Percentiles rank a stretch among this genome's conserved stretches.
These are phyloP conservation scores for Tachypleus tridentatus DNA, from an alignment of 1,140 invertebrate species.

Conservation along the genomic window DNA sequence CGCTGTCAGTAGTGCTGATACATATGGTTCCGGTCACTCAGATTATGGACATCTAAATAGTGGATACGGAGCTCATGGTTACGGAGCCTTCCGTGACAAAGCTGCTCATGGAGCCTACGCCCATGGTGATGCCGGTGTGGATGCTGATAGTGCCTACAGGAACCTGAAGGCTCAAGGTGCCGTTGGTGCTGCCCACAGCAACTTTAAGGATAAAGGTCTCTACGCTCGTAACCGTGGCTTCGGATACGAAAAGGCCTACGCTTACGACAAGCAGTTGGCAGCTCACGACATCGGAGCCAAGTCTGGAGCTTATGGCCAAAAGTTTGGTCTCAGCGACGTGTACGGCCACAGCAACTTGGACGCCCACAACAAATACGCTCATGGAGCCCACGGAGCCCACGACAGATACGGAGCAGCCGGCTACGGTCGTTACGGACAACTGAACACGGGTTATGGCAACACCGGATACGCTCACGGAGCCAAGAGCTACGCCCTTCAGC, in stretches of 20 bases:
- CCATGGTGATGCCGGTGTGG: no score
- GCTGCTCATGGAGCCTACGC: no score
- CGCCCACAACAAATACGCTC: constrained; percentile 4
- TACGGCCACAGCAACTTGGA: constrained; percentile 3
- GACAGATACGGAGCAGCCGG: constrained; percentile 7
- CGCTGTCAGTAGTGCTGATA: no score
- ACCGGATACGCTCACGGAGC: not conserved
- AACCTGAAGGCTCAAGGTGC: no score
- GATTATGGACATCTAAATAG: no score
- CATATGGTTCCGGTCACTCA: no score
- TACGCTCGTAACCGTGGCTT: constrained; percentile 18
- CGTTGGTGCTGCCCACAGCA: no score
- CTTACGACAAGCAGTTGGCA: constrained; percentile 20
- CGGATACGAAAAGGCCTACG: constrained; percentile 24
- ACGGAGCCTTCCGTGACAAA: no score
- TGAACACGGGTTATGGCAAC: not conserved
- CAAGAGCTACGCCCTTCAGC: no score
- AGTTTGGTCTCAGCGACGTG: constrained; percentile 11
- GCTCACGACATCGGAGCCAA: not conserved
- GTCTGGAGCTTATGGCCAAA: constrained; percentile 4
- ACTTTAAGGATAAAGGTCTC: no score
- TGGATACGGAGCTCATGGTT: no score
- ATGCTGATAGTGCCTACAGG: no score
- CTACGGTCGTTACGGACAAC: constrained; percentile 16
- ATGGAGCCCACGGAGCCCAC: constrained; percentile 8